Base-by-base conservation (phyloP, 2,797 vertebrate genomes). In the Xenopus petersii region DNA sequence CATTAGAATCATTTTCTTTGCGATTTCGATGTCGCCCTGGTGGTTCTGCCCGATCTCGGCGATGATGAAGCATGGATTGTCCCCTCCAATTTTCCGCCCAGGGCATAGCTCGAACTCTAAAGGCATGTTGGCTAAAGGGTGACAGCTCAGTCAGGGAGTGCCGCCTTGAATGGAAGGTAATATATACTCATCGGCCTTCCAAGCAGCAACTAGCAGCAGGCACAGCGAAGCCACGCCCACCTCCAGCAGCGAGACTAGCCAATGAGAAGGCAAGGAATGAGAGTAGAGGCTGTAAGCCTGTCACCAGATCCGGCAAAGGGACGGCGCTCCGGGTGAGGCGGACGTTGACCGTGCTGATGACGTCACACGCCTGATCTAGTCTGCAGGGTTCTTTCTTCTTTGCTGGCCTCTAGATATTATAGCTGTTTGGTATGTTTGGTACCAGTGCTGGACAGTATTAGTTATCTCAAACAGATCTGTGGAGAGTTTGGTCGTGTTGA, bases 1-100 rank as follows among this genome's bases (percentile, higher is more conserved):
- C 88, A 90, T 89, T 75, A 90, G 93, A 67, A 97, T 97, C 95
- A 97, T 94, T 80, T 91, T 87, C 85, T 96, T 97, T 74, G 95
- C 95, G 7, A 91, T 89, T 36, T 93, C 91, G 16, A 95, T 81
- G 83, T 96, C 93, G 73, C 95, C 94, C 84, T 97, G 95, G 74
- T 97, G 95, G 81, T 97, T 97, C 83, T 97, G 95, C 75, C 95
- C 95, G 48, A 97, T 96, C 79, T 97, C 95, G 2, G 95, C 95
- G 12, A 97, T 96, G 79, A 97, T 94, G 82, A 96, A 97, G 76
- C 95, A 97, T 0, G 94, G 94, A 0, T 95, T 82, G 16, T 81
- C 84, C 0, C 90, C 93, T 36, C 94, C 94, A 73, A 95, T 88
- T 87, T 85, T 83, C 13, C 93, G 86, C 0, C 92, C 93, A 0